phyloP scores from a whole-genome alignment of 2,113 vertebrate species.

The Falcunculus frontatus region DNA sequence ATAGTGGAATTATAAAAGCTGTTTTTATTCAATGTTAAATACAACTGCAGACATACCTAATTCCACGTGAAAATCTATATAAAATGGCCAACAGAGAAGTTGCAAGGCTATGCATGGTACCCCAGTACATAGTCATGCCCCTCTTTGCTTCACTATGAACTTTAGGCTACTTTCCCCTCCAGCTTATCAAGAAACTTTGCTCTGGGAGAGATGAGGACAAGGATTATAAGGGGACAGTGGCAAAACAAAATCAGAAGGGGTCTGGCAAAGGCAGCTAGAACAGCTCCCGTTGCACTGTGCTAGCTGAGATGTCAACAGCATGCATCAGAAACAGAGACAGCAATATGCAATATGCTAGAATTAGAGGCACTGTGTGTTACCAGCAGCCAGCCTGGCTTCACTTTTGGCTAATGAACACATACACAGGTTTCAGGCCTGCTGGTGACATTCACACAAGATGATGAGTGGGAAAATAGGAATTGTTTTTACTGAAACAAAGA shows the following conservation, averaged over 20 bases:
- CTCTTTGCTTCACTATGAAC: background rate
- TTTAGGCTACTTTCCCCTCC: background rate
- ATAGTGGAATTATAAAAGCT: background rate
- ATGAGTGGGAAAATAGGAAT: background rate
- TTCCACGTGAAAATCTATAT: background rate
- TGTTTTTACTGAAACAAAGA: conserved; percentile 3
- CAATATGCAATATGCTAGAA: background rate
- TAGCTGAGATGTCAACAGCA: background rate
- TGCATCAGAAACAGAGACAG: background rate
- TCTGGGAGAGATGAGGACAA: background rate
- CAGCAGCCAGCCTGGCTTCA: background rate
- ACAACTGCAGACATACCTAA: background rate
- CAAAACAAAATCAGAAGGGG: background rate
- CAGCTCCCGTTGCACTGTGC: background rate
- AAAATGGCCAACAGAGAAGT: background rate
- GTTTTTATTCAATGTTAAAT: background rate
- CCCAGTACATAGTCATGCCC: background rate
- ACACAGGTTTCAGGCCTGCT: conserved; percentile 10
- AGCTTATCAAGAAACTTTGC: background rate
- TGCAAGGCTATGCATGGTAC: background rate
- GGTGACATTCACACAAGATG: background rate
- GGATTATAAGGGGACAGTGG: background rate
- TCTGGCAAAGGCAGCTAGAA: background rate
- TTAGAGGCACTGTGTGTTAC: background rate
- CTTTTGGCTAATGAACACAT: background rate